Percentiles rank a stretch among this genome's conserved stretches.
Conservation (phyloP, 2,113 vertebrate species). For the Lophotis ruficrista region DNA sequence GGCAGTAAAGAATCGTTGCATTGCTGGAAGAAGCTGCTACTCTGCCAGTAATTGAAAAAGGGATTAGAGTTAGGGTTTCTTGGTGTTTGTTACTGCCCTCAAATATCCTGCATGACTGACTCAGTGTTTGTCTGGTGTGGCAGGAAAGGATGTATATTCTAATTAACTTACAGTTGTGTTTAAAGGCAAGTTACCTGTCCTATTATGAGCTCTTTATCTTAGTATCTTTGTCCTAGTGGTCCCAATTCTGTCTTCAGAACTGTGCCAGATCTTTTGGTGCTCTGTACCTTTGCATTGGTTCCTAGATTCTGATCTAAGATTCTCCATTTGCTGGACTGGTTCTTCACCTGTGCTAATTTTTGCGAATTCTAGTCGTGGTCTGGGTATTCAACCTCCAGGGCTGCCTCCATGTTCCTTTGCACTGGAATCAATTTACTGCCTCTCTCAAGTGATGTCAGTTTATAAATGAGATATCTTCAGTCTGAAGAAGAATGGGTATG, state of each 20-base stretch:
- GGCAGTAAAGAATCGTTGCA: background rate
- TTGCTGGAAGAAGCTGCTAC: background rate
- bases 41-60: background rate
- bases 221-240: background rate
- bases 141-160: background rate
- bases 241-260: background rate
- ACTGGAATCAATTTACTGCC: background rate
- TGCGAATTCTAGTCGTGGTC: background rate
- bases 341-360: background rate
- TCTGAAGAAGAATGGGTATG: background rate
- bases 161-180: background rate
- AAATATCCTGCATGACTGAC: fast-evolving
- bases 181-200: background rate
- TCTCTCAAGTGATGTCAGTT: background rate
- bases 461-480: background rate
- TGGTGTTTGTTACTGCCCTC: background rate
- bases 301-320: background rate
- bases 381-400: background rate
- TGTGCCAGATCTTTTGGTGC: background rate
- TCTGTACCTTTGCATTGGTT: background rate
- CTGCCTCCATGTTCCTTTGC: background rate
- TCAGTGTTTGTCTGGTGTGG: background rate
- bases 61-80: background rate
- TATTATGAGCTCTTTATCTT: background rate
- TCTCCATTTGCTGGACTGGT: background rate